A percentile compares a stretch with the other conserved stretches of the same genome.
Evolutionary conservation across 2,797 vertebrate species (phyloP).

Genomic region (Margarornis squamiger): DNA sequence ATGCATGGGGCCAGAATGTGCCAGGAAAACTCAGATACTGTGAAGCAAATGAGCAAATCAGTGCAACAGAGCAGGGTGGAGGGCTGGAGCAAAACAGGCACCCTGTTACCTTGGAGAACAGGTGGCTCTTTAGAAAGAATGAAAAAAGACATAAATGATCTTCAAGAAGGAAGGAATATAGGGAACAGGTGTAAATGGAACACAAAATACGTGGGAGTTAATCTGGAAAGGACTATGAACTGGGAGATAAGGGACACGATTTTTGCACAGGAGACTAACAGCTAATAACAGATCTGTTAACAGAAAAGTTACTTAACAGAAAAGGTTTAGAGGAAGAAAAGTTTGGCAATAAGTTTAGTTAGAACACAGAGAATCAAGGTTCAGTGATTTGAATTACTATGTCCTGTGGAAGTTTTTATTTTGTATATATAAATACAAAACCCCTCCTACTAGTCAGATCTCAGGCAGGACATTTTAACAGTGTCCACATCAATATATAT

Average conservation of each 20-base stretch:
- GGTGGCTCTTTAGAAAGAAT: slow-evolving; percentile 24
- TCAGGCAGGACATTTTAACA: not conserved
- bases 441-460: not conserved
- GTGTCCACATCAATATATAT: not conserved
- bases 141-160: not conserved
- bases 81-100: not conserved
- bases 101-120: not conserved
- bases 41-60: not conserved
- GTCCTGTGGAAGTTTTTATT: not conserved
- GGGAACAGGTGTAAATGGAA: not conserved
- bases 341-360: not conserved
- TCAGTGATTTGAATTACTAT: not conserved
- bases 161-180: not conserved
- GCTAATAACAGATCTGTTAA: not conserved
- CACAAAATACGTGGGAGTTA: not conserved
- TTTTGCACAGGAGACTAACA: not conserved
- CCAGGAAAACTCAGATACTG: not conserved
- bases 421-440: not conserved
- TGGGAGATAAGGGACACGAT: not conserved
- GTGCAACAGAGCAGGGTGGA: not conserved
- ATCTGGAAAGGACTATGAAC: not conserved
- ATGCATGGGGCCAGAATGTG: not conserved
- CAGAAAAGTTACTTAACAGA: not conserved
- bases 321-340: not conserved
- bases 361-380: not conserved